Conservation (phyloP, 2,797 vertebrate genomes). For the Poecilia velifera region DNA sequence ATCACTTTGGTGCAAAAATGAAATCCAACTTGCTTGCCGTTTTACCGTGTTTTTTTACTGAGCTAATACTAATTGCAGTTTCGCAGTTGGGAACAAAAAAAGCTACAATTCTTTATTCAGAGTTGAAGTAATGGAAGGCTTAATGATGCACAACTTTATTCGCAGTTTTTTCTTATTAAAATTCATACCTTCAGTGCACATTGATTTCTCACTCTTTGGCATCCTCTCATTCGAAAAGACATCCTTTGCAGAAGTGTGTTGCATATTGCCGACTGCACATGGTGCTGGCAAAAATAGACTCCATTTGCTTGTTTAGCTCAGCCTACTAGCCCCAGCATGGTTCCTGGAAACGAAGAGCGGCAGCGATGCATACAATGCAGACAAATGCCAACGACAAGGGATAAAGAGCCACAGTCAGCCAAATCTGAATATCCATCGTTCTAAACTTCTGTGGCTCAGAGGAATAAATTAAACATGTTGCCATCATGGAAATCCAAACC, state of each 20-base stretch:
- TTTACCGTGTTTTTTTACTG: background rate
- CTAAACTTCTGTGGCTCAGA: slow-evolving; percentile 28
- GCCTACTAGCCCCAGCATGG: slow-evolving; percentile 54
- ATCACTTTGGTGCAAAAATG: background rate
- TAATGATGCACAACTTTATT: background rate
- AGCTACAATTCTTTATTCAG: background rate
- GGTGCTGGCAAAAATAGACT: slow-evolving; percentile 65
- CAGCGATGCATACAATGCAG: slow-evolving; percentile 29
- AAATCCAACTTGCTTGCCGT: background rate
- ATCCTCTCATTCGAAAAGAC: slow-evolving; percentile 42
- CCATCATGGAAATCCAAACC: slow-evolving; percentile 11
- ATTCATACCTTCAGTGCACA: slow-evolving; percentile 43
- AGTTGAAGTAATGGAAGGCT: slow-evolving; percentile 2
- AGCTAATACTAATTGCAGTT: slow-evolving; percentile 1
- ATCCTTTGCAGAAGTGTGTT: slow-evolving; percentile 54
- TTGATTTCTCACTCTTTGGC: slow-evolving; percentile 36
- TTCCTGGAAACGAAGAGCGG: slow-evolving; percentile 45
- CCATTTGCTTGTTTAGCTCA: slow-evolving; percentile 64
- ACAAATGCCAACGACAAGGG: slow-evolving; percentile 16
- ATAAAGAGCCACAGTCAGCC: slow-evolving; percentile 19
- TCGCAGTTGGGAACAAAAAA: background rate
- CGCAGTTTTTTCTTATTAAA: slow-evolving; percentile 14
- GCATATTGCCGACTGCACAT: slow-evolving; percentile 57
- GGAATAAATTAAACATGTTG: slow-evolving; percentile 5
- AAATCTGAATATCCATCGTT: slow-evolving; percentile 19